A percentile compares a stretch with the other conserved stretches of the same genome.
Conservation (phyloP, 1,140 invertebrate species). For the Batillaria attramentaria region DNA sequence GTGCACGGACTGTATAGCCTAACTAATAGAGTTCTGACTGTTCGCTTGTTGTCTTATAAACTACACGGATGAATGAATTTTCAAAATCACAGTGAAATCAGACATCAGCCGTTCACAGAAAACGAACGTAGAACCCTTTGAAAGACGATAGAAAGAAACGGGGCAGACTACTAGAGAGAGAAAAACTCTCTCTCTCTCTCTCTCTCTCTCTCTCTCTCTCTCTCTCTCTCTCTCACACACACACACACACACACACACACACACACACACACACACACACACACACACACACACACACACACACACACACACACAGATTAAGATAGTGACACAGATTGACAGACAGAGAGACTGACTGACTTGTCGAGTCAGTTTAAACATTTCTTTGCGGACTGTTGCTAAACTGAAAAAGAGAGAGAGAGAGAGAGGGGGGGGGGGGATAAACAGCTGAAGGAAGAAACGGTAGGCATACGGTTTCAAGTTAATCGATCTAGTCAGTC, state of each 20-base stretch:
- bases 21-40: too few species aligned
- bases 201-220: not conserved
- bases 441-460: too few species aligned
- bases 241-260: not conserved
- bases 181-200: not conserved
- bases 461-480: too few species aligned
- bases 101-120: too few species aligned
- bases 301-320: not conserved
- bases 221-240: not conserved
- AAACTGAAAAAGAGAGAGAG: not conserved
- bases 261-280: constrained; percentile 17
- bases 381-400: not conserved
- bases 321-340: not conserved
- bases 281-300: not conserved
- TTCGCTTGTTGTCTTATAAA: too few species aligned
- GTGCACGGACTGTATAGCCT: too few species aligned
- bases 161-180: not conserved
- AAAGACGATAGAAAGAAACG: not conserved
- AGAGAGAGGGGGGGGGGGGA: not conserved
- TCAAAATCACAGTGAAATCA: not conserved
- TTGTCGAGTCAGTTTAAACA: too few species aligned
- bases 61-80: not conserved
- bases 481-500: too few species aligned
- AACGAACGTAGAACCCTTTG: not conserved
- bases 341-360: not conserved